These are phyloP conservation scores for Trachelipus rathkii DNA, from an alignment of 1,140 invertebrate genomes.

Conservation along the genomic window DNA sequence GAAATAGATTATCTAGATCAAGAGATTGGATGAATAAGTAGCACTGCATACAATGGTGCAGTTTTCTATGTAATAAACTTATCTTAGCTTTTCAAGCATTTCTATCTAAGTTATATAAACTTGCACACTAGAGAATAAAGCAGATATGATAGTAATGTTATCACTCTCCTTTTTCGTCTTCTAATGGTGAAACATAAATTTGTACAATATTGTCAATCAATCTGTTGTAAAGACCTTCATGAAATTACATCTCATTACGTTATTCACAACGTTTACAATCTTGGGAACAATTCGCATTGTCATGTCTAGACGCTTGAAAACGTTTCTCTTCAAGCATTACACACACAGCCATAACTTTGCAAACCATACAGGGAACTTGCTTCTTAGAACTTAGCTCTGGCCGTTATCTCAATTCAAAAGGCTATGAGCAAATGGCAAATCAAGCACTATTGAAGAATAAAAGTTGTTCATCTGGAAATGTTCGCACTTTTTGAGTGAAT, in stretches of 20 bases:
- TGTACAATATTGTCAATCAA: too few relatives aligned
- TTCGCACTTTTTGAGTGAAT: too few relatives aligned
- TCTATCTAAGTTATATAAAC: not conserved
- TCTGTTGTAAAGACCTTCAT: too few relatives aligned
- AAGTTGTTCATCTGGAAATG: too few relatives aligned
- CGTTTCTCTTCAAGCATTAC: conserved; percentile 31
- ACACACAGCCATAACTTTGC: conserved; percentile 30
- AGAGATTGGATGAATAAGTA: not conserved
- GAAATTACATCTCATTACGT: not conserved
- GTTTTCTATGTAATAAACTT: not conserved
- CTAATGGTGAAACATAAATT: conserved; percentile 26
- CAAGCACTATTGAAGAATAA: too few relatives aligned
- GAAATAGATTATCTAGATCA: too few relatives aligned
- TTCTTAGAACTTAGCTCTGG: too few relatives aligned
- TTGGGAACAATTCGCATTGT: conserved; percentile 31
- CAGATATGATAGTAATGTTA: not conserved
- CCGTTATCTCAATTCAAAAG: too few relatives aligned
- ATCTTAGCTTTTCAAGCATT: not conserved
- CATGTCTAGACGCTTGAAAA: conserved; percentile 35
- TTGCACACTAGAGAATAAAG: too few relatives aligned
- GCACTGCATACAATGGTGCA: not conserved
- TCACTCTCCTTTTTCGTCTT: conserved; percentile 25
- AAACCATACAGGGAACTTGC: conserved; percentile 21
- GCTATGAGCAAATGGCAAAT: too few relatives aligned
- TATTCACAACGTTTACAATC: not conserved